Percentiles rank a stretch among this genome's conserved stretches.
Conservation (phyloP, 2,797 vertebrate species). For the Ciconia nigra region DNA sequence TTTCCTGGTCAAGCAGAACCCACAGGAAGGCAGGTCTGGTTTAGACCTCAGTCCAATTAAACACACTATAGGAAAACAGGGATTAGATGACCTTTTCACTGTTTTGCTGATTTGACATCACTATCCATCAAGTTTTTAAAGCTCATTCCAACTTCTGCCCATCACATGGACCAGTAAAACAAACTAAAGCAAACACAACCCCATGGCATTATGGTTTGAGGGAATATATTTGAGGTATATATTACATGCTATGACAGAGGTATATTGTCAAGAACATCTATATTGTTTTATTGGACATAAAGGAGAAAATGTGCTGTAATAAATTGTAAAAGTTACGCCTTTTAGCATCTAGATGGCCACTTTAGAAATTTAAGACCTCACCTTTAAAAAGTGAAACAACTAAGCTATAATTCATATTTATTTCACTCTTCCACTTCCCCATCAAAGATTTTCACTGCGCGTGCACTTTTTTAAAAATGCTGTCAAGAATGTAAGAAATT, state of each 20-base stretch:
- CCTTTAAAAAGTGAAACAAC: neutral
- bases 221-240: neutral
- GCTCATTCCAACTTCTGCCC: neutral
- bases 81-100: neutral
- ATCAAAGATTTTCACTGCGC: neutral
- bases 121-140: neutral
- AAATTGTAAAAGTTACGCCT: neutral
- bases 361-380: neutral
- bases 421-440: neutral
- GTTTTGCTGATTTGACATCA: neutral
- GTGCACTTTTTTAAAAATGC: neutral
- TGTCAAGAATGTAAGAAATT: neutral
- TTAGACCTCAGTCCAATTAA: neutral
- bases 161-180: neutral
- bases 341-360: neutral
- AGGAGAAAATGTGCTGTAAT: neutral
- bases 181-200: neutral
- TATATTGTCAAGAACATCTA: neutral
- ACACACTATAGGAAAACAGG: neutral
- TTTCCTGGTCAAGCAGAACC: neutral
- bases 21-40: neutral
- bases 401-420: neutral
- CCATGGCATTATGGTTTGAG: neutral
- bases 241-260: neutral
- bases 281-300: conserved; percentile 2